These are phyloP conservation scores for Tadarida brasiliensis DNA, from an alignment of 2,797 vertebrate species.

Conservation along the genomic window DNA sequence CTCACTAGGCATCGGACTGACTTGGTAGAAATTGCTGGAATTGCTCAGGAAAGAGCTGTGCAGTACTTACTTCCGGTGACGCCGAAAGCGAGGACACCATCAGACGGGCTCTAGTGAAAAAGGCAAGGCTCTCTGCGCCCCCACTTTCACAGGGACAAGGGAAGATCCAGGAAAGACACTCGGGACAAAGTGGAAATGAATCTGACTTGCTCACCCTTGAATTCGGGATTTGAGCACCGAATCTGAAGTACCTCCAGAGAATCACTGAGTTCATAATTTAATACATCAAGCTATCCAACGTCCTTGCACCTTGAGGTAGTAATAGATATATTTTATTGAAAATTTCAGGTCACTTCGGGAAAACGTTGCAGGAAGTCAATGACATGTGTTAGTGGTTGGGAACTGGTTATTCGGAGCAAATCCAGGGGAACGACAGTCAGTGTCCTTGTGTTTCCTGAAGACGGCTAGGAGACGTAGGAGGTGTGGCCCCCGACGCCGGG, in stretches of 20 bases:
- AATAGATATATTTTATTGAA: not conserved
- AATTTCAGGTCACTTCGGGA: not conserved
- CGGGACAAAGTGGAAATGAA: slow-evolving; percentile 64
- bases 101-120: not conserved
- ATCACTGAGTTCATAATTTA: slow-evolving; percentile 79
- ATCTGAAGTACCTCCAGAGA: slow-evolving; percentile 84
- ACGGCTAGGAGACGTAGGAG: not conserved
- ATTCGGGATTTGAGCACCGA: slow-evolving; percentile 83
- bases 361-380: not conserved
- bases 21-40: slow-evolving; percentile 30
- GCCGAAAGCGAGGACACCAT: slow-evolving; percentile 6
- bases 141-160: too few relatives aligned
- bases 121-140: too few relatives aligned
- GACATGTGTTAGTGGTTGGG: not conserved
- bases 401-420: not conserved
- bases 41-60: not conserved
- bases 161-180: too few relatives aligned
- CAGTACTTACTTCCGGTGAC: slow-evolving; percentile 40
- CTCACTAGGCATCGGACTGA: not conserved
- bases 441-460: not conserved
- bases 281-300: slow-evolving; percentile 41
- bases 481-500: not conserved
- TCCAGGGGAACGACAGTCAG: not conserved
- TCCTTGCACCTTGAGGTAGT: not conserved
- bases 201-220: slow-evolving; percentile 84